Evolutionary conservation across 2,888 invertebrate species (phyloP), one percentile per base, ranked within the genome.

Genomic region (Eupithecia abbreviata): DNA sequence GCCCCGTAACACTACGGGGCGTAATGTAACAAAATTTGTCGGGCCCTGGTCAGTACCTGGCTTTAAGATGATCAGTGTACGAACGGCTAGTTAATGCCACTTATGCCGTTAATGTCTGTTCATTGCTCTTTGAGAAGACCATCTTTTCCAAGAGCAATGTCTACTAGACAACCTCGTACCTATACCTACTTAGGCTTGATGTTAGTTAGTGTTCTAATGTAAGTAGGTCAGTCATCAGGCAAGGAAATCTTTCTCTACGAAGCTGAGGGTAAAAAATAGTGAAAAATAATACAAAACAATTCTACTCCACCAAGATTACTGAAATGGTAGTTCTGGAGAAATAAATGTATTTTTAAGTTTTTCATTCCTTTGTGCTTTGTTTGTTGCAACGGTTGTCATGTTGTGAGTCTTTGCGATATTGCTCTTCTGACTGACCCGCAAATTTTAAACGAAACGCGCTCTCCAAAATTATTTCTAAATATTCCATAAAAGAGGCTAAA

Each of bases 321-420:
- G 30, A 62, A 62, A 62, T 62, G 3, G 62, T 4, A 58, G n/a
- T 62, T 62, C 30, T 62, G 2, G 30, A 9, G 30, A 62, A 62
- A 4, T 10, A 30, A 62, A 62, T 7, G n/a, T 18, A 9, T 62
- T 58, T 41, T n/a, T 47, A 12, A 42, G 66, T 42, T 3, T 69
- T 66, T 42, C 70, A 70, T 66, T 74, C 68, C 30, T 71, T 69
- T 66, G 66, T 66, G 42, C 13, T 15, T 7, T 66, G 66, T 66
- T 42, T 42, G 42, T 42, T 30, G 66, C 41, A 15, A 66, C 42
- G 66, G 66, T 42, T 13, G 66, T 66, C 66, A 42, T 41, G 15
- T 42, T 66, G 42, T 66, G 66, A 66, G 66, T 15, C 66, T 66
- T 42, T 66, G 66, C 42, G 3, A 42, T 66, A 66, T 66, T 66